Evolutionary conservation across 2,797 vertebrate species (phyloP).

Genomic region (Melanitta fusca): DNA sequence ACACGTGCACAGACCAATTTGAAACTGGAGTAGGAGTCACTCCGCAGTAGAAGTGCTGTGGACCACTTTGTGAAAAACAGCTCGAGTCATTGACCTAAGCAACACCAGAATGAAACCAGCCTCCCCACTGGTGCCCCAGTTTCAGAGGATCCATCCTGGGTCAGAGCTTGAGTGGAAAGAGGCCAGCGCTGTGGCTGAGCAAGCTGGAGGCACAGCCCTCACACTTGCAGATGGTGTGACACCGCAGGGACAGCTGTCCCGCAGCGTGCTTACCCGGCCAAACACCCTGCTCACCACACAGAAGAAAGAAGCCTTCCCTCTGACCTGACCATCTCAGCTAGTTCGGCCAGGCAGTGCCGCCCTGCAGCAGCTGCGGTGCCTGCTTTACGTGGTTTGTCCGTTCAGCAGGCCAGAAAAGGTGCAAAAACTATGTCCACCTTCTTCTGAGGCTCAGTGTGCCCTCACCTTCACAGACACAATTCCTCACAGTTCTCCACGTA

Average conservation of each 20-base stretch:
- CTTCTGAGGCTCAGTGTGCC: background rate
- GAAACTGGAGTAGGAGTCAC: background rate
- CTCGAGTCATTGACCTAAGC: background rate
- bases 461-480: background rate
- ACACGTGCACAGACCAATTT: background rate
- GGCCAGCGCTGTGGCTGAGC: background rate
- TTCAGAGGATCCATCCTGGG: background rate
- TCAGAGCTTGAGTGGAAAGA: background rate
- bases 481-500: background rate
- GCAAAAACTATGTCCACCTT: background rate
- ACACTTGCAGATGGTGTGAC: background rate
- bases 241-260: background rate
- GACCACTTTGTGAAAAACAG: background rate
- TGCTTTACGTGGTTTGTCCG: background rate
- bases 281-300: background rate
- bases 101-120: constrained; percentile 5
- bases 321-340: background rate
- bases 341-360: background rate
- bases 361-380: background rate
- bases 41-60: background rate
- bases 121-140: background rate
- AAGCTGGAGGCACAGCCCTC: background rate
- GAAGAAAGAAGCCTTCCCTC: background rate
- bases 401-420: background rate
- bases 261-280: background rate